Conservation (phyloP, 2,888 invertebrate species). For the Andrena dorsata region DNA sequence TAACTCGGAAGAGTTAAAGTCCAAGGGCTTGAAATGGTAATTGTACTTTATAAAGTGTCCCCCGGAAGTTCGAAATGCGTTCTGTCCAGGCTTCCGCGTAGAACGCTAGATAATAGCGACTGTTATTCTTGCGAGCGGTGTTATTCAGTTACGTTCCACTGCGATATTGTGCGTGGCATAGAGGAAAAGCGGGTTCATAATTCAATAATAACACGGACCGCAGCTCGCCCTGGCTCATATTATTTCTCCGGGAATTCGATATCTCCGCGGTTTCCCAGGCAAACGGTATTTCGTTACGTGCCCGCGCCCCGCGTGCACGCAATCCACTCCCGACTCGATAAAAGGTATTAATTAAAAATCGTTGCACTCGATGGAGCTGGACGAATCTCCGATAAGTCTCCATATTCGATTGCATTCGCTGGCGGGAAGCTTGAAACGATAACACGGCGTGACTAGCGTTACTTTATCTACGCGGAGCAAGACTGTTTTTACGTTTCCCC, state of each 20-base stretch:
- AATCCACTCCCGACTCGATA: slow-evolving; percentile 19
- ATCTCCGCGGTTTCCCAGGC: slow-evolving; percentile 57
- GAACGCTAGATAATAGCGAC: slow-evolving; percentile 34
- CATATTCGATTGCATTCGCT: background rate
- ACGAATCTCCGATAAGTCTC: background rate
- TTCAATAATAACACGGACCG: slow-evolving; percentile 57
- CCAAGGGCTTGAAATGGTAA: background rate
- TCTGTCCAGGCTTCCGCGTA: slow-evolving; percentile 9
- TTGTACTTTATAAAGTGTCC: background rate
- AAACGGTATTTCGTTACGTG: slow-evolving; percentile 53
- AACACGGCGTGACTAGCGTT: slow-evolving; percentile 19
- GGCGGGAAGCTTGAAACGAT: slow-evolving; percentile 3
- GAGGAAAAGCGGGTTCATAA: slow-evolving; percentile 58
- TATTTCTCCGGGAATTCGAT: slow-evolving; percentile 61
- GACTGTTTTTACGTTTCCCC: slow-evolving; percentile 4
- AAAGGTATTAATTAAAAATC: slow-evolving; percentile 15
- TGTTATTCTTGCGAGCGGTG: slow-evolving; percentile 44
- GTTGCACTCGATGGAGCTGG: background rate
- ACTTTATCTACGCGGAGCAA: slow-evolving; percentile 15
- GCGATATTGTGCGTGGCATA: slow-evolving; percentile 36
- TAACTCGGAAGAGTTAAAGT: too few species aligned
- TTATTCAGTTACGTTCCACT: slow-evolving; percentile 44
- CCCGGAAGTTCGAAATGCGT: background rate
- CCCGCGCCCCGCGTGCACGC: background rate
- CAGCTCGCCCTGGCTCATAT: slow-evolving; percentile 30